A percentile compares a stretch with the other conserved stretches of the same genome.
These are phyloP conservation scores for Drosophila peninsularis DNA, from an alignment of 2,888 invertebrate genomes.

Conservation along the genomic window DNA sequence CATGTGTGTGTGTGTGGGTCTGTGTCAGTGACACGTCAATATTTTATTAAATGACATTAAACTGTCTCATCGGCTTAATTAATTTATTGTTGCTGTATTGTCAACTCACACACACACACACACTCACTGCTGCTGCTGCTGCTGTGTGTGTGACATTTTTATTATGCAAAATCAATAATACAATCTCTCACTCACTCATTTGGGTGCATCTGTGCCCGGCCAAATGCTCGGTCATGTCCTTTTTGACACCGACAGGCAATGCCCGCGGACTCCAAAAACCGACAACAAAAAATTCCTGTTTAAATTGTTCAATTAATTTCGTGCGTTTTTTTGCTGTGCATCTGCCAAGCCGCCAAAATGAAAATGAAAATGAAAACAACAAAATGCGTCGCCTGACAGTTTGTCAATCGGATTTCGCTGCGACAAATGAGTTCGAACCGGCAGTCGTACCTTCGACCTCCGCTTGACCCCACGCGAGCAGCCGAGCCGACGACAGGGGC, in stretches of 20 bases:
- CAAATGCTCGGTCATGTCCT: conserved; percentile 80
- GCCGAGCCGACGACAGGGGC: background rate
- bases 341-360: conserved; percentile 35
- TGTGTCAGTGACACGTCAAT: conserved; percentile 82
- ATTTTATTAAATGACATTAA: conserved; percentile 85
- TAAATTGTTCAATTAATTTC: conserved; percentile 80
- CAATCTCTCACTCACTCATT: conserved; percentile 71
- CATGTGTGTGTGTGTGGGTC: conserved; percentile 22
- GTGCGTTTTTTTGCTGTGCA: conserved; percentile 52
- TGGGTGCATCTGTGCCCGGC: conserved; percentile 35
- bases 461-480: conserved; percentile 11
- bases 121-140: conserved; percentile 10
- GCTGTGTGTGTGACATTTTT: conserved; percentile 80
- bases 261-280: conserved; percentile 10
- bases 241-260: conserved; percentile 80
- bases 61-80: conserved; percentile 85
- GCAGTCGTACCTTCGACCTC: conserved; percentile 6
- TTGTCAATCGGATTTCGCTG: conserved; percentile 74
- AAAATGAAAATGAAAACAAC: conserved; percentile 60
- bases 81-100: conserved; percentile 84
- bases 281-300: conserved; percentile 34
- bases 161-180: conserved; percentile 83
- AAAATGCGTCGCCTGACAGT: conserved; percentile 71
- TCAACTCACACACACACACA: conserved; percentile 52
- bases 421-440: conserved; percentile 68